phyloP scores from a whole-genome alignment of 2,797 vertebrate species.

The Sebastes vulpes region DNA sequence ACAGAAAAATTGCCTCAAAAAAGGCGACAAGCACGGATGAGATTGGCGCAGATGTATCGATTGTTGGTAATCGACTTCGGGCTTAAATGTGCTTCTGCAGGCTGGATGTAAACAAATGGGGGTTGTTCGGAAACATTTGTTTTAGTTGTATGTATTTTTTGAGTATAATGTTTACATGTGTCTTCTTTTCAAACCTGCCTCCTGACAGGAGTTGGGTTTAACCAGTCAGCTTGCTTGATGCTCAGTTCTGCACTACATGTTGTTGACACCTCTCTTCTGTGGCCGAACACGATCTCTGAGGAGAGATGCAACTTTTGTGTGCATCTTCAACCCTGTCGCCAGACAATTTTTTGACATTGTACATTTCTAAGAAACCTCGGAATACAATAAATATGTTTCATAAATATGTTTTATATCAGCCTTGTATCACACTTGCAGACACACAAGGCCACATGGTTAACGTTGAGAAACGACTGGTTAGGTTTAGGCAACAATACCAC shows the following conservation, averaged over 20 bases:
- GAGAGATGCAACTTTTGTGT: no score
- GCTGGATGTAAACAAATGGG: neutral
- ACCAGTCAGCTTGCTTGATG: neutral
- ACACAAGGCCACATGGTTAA: no score
- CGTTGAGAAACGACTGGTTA: no score
- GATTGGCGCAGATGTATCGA: neutral
- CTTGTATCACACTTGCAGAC: no score
- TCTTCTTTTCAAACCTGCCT: neutral
- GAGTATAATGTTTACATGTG: neutral
- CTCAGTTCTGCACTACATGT: neutral
- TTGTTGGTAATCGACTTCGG: constrained; percentile 10
- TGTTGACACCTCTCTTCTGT: no score
- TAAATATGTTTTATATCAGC: no score
- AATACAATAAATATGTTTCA: no score
- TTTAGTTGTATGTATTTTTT: neutral
- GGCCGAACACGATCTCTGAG: no score
- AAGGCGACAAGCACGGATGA: constrained; percentile 7
- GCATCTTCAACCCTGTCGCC: no score
- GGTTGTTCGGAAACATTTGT: neutral
- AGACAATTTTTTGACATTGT: no score
- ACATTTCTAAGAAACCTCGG: no score
- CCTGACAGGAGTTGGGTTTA: neutral
- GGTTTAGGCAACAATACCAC: no score
- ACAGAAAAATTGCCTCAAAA: constrained; percentile 10
- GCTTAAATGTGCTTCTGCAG: neutral